Percentiles rank a stretch among this genome's conserved stretches.
Evolutionary conservation across 2,797 vertebrate species (phyloP).

Genomic region (Heliangelus exortis): DNA sequence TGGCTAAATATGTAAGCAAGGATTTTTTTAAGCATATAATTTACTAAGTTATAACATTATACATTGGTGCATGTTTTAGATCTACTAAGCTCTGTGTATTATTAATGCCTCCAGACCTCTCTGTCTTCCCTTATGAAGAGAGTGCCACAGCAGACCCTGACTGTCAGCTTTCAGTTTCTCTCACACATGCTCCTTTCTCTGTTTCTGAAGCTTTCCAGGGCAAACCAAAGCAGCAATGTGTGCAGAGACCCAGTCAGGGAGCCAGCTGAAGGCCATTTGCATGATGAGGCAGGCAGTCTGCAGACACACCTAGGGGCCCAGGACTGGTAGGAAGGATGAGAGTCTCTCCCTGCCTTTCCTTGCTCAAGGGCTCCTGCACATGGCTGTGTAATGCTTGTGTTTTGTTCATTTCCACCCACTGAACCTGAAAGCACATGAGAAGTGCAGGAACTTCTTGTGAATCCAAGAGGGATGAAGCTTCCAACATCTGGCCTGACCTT

Average conservation of each 20-base stretch:
- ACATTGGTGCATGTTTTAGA: neutral
- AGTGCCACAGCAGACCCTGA: neutral
- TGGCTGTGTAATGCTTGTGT: neutral
- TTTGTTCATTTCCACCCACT: neutral
- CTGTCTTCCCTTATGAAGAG: neutral
- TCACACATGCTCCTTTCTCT: neutral
- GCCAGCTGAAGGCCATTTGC: neutral
- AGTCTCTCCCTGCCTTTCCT: neutral
- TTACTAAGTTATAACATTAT: slow-evolving; percentile 28
- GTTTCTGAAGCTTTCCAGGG: neutral
- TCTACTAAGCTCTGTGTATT: neutral
- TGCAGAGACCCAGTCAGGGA: neutral
- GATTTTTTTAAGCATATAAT: slow-evolving; percentile 51
- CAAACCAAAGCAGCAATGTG: neutral
- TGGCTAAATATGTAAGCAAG: slow-evolving; percentile 14
- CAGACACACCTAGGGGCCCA: accelerated
- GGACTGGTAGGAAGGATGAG: neutral
- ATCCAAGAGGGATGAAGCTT: neutral
- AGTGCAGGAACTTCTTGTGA: neutral
- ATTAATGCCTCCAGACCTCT: slow-evolving; percentile 18
- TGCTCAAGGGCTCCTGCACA: neutral
- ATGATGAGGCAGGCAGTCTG: neutral
- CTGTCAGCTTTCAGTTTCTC: neutral
- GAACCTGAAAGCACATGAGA: neutral
- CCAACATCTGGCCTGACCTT: neutral